phyloP scores from a whole-genome alignment of 2,888 invertebrate genomes.

The Octodonta nipae region DNA sequence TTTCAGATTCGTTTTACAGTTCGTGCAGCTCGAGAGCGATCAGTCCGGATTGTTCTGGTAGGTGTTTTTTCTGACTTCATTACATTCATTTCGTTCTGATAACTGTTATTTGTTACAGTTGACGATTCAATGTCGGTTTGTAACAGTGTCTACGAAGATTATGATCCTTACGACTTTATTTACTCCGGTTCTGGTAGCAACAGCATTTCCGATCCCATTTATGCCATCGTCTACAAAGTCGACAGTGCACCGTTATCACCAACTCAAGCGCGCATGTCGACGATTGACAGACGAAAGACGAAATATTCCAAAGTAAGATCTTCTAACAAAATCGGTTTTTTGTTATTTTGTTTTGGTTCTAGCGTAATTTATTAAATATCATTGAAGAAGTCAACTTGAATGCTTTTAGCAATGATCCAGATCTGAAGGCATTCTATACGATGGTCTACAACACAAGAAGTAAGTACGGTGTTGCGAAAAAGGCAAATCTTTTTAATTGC shows the following conservation, averaged over 20 bases:
- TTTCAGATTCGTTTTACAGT: slow-evolving; percentile 42
- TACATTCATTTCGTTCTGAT: no score
- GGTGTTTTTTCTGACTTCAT: no score
- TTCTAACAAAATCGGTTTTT: slow-evolving; percentile 2
- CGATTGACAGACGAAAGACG: slow-evolving; percentile 35
- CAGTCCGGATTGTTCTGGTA: slow-evolving; percentile 41
- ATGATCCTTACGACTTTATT: slow-evolving; percentile 67
- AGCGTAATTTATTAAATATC: slow-evolving; percentile 43
- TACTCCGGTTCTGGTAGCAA: slow-evolving; percentile 49
- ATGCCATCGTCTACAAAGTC: slow-evolving; percentile 50
- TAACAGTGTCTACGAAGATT: slow-evolving; percentile 58
- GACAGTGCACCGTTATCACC: slow-evolving; percentile 35
- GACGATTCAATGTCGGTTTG: slow-evolving; percentile 45
- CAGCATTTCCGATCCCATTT: slow-evolving; percentile 52
- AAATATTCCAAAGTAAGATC: slow-evolving; percentile 17
- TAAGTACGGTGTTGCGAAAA: slow-evolving; percentile 37
- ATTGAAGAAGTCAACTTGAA: slow-evolving; percentile 49
- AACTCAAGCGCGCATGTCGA: slow-evolving; percentile 39
- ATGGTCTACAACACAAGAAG: slow-evolving; percentile 71
- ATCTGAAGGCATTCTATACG: slow-evolving; percentile 66
- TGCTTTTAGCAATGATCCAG: slow-evolving; percentile 45
- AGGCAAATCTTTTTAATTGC: slow-evolving; percentile 1
- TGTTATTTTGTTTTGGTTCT: slow-evolving; percentile 16
- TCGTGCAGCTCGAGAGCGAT: slow-evolving; percentile 24
- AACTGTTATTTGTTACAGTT: slow-evolving; percentile 15